Conservation (phyloP, 1,140 invertebrate genomes). For the Grapholita molesta region DNA sequence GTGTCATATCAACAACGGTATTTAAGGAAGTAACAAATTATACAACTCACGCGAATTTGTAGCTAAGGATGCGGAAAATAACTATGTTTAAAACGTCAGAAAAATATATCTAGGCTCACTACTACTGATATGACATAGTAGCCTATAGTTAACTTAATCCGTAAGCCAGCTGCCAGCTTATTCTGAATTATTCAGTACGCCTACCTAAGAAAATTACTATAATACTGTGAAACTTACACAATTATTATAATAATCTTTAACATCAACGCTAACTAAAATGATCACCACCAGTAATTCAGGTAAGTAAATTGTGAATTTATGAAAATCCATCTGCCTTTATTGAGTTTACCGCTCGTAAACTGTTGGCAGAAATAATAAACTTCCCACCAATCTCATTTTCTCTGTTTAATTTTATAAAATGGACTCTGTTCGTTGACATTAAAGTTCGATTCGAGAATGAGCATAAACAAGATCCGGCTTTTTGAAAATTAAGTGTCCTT, state of each 20-base stretch:
- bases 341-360: background rate
- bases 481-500: background rate
- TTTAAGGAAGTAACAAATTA: too few relatives aligned
- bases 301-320: background rate
- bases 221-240: background rate
- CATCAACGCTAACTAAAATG: background rate
- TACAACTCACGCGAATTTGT: too few relatives aligned
- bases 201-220: background rate
- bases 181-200: too few relatives aligned
- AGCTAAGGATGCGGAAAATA: too few relatives aligned
- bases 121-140: too few relatives aligned
- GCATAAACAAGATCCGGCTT: background rate
- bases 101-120: too few relatives aligned
- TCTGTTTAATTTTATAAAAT: background rate
- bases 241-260: background rate
- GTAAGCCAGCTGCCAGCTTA: too few relatives aligned
- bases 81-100: too few relatives aligned
- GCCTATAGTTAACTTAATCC: too few relatives aligned
- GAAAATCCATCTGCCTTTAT: constrained; percentile 2
- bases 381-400: background rate
- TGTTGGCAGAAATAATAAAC: constrained; percentile 5
- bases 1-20: too few relatives aligned
- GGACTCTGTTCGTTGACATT: background rate
- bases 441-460: background rate
- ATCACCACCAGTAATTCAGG: background rate